phyloP scores from a whole-genome alignment of 2,888 invertebrate species.

The Eledona agricola region DNA sequence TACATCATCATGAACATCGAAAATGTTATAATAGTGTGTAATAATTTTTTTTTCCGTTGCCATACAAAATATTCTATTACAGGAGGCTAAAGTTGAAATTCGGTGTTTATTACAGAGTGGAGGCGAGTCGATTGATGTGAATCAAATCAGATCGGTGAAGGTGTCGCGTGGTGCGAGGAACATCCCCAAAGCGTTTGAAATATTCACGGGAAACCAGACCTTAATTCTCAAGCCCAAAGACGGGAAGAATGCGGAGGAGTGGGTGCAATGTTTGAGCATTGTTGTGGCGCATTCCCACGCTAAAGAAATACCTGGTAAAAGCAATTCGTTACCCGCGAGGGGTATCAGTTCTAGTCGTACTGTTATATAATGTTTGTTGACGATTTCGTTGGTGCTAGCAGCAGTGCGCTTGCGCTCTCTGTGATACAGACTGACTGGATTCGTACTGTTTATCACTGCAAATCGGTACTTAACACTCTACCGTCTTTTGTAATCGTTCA shows the following conservation, averaged over 20 bases:
- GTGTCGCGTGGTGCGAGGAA: slow-evolving; percentile 90
- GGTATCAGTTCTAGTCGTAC: slow-evolving; percentile 62
- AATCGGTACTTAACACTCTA: no score
- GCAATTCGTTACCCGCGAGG: slow-evolving; percentile 63
- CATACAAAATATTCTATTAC: no score
- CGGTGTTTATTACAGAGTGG: slow-evolving; percentile 74
- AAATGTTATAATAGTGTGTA: no score
- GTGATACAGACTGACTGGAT: slow-evolving; percentile 3
- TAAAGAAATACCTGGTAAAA: slow-evolving; percentile 64
- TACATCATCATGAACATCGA: no score
- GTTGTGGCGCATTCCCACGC: slow-evolving; percentile 89
- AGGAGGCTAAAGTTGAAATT: no score
- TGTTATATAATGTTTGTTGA: slow-evolving; percentile 51
- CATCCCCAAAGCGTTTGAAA: slow-evolving; percentile 96
- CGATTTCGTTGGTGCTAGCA: no score
- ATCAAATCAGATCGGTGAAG: slow-evolving; percentile 94
- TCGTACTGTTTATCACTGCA: slow-evolving; percentile 6
- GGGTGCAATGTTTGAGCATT: slow-evolving; percentile 94
- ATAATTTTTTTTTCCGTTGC: no score
- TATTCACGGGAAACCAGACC: slow-evolving; percentile 92
- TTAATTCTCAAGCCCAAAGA: slow-evolving; percentile 94
- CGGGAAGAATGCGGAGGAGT: slow-evolving; percentile 93
- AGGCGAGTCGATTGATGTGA: slow-evolving; percentile 87
- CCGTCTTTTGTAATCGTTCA: no score
- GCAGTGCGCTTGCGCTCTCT: no score